Base-by-base conservation (phyloP, 2,888 invertebrate species). In the Drosophila nigricruria region DNA sequence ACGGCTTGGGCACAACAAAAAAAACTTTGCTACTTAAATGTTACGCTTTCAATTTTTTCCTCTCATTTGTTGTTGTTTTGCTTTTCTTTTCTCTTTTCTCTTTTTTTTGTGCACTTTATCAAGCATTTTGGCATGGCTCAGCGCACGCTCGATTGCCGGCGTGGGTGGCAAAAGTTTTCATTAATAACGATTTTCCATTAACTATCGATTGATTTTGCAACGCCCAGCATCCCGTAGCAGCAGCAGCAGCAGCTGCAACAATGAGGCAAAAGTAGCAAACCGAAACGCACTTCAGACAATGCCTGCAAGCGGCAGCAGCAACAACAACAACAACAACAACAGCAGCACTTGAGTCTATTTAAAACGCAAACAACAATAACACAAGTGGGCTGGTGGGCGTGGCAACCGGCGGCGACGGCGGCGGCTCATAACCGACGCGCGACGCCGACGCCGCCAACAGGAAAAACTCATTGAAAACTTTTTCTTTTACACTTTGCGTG, bases 121-220 rank as follows among this genome's bases (percentile, higher is more conserved):
- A 89, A 82, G 84, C 89, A 91, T 91, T 91, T 91, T 81, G 79
- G 69, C 77, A 81, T 82, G 91, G 91, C 86, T 90, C 89, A 79
- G 73, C 90, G 90, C 90, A 86, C 84, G 86, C 82, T 84, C 84
- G 84, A 90, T 90, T 87, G 87, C 81, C 72, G 77, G 18, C 20
- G 68, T 52, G 72, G 62, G 76, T 53, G 86, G 38, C 67, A 84
- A 92, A 92, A 92, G 72, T 92, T 92, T 91, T 92, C 92, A 92
- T 92, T 92, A 92, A 92, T 92, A 92, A 92, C 91, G 92, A 92
- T 92, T 92, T 92, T 92, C 92, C 92, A 92, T 92, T 92, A 92
- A 92, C 91, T 91, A 92, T 92, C 92, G 92, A 92, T 92, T 92
- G 92, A 92, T 92, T 92, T 91, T 81, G 85, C 86, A 86, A 86